Evolutionary conservation across 2,888 invertebrate genomes (phyloP), one percentile per base, ranked within the genome.

Genomic region (Stratiomys singularior): DNA sequence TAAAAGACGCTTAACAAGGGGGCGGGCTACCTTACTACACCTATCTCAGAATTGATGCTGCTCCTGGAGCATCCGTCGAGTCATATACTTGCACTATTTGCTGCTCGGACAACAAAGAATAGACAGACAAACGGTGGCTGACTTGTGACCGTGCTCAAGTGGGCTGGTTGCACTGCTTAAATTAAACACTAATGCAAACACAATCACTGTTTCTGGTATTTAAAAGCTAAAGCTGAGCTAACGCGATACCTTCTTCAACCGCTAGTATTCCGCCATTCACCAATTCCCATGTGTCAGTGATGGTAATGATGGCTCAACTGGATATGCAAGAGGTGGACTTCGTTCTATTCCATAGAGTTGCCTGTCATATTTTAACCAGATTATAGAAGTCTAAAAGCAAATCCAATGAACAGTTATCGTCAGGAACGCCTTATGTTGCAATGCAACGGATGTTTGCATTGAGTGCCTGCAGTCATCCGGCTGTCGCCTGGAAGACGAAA

Each of bases 1-100:
- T 74, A 74, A 74, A 60, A 60, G 60, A 37, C 74, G 74, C 74
- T 72, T 72, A 52, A 74, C 44, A 74, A 74, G 60, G 74, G 56
- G 74, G 74, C 74, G 74, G 74, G 37, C 60, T 58, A 60, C 47
- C 69, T 46, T 25, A 47, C 46, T 69, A 47, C 27, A 47, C 69
- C 69, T 47, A 46, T 69, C 47, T 23, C 30, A 18, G 47, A n/a
- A 11, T 11, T 23, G 69, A n/a, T 25, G 25, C 1, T 13, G 25
- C 23, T 37, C 37, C 37, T 9, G 37, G 37, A 37, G 37, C 37
- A 5, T 9, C 37, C 37, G 37, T 37, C 37, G 37, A 3, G 9
- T 60, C 69, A 23, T 46, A 23, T 47, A 13, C 13, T 18, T 18
- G 37, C 18, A 9, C 37, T 37, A 37, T 18, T 23, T 64, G 23